A percentile compares a stretch with the other conserved stretches of the same genome.
Evolutionary conservation across 2,797 vertebrate genomes (phyloP).

Genomic region (Argentina silus): DNA sequence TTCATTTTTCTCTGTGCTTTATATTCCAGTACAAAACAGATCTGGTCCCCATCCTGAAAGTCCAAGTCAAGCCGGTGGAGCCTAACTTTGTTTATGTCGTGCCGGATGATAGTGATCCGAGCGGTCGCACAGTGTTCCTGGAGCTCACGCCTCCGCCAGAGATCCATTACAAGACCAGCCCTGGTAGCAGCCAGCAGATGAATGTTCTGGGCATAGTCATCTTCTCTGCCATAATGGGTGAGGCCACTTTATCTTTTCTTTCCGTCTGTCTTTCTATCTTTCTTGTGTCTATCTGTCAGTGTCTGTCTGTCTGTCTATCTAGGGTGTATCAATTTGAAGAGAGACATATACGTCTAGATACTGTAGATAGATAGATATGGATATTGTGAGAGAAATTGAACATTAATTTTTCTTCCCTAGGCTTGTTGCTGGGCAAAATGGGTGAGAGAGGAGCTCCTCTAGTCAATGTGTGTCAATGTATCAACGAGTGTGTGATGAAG

Average conservation of each 20-base stretch:
- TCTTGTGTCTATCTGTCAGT: background rate
- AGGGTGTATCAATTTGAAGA: background rate
- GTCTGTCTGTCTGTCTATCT: constrained; percentile 7
- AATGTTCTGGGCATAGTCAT: constrained; percentile 91
- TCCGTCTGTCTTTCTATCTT: background rate
- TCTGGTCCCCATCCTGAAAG: constrained; percentile 80
- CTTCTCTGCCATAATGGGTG: constrained; percentile 91
- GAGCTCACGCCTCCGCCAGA: constrained; percentile 85
- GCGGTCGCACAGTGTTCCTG: constrained; percentile 77
- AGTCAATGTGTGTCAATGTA: constrained; percentile 88
- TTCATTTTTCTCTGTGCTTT: constrained; percentile 1
- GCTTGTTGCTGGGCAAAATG: constrained; percentile 88
- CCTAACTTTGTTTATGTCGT: constrained; percentile 84
- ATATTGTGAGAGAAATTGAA: background rate
- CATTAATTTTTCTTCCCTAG: constrained; percentile 55
- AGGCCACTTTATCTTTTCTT: constrained; percentile 22
- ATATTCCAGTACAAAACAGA: constrained; percentile 84
- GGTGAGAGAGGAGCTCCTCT: constrained; percentile 84
- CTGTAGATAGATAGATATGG: background rate
- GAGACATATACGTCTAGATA: background rate
- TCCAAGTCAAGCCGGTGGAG: constrained; percentile 58
- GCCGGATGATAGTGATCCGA: constrained; percentile 76
- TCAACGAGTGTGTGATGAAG: constrained; percentile 92
- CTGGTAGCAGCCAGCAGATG: constrained; percentile 88
- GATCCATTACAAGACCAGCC: constrained; percentile 81